Evolutionary conservation across 2,113 vertebrate species (phyloP).

Genomic region (Solenodon paradoxus): DNA sequence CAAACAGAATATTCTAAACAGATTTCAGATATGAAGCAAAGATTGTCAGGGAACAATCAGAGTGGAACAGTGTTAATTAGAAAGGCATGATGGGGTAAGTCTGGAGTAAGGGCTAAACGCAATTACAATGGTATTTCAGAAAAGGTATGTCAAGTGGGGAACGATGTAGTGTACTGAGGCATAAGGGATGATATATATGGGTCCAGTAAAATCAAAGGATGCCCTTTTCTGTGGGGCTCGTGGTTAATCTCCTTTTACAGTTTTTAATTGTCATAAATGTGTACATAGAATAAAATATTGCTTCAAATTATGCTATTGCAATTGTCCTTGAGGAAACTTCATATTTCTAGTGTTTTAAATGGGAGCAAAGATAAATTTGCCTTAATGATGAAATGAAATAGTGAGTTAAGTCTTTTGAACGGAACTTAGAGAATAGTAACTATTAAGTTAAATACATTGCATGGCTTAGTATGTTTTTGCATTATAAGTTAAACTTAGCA

Average conservation of each 20-base stretch:
- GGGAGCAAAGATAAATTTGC: neutral
- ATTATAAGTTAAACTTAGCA: neutral
- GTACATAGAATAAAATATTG: neutral
- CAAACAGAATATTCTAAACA: neutral
- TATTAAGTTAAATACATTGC: neutral
- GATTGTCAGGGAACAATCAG: neutral
- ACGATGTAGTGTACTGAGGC: neutral
- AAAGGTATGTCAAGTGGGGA: neutral
- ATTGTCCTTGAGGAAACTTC: neutral
- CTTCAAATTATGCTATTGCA: neutral
- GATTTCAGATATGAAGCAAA: neutral
- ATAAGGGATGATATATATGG: neutral
- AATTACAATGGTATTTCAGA: neutral
- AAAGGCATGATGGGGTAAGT: neutral
- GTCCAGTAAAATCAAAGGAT: neutral
- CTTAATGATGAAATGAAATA: neutral
- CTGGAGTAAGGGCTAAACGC: neutral
- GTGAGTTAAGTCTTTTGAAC: neutral
- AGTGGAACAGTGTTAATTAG: neutral
- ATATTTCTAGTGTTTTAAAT: neutral
- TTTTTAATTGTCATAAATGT: neutral
- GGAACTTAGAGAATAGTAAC: neutral
- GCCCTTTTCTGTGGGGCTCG: neutral
- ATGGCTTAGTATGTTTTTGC: neutral
- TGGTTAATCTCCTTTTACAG: neutral